These are phyloP conservation scores for Yoshiicerus persimilis DNA, from an alignment of 1,140 invertebrate species.

Conservation along the genomic window DNA sequence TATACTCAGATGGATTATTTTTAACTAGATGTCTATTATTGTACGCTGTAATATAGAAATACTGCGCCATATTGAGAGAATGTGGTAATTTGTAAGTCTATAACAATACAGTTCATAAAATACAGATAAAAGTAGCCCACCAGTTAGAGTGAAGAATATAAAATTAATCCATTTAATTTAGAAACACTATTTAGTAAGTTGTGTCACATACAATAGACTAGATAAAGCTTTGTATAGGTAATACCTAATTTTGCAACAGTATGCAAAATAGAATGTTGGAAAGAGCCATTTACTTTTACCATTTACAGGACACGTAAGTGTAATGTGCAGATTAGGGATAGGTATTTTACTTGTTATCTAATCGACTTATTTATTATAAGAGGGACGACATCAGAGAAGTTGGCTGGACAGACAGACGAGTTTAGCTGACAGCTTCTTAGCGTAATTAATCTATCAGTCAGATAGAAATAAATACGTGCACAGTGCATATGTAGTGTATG, in stretches of 20 bases:
- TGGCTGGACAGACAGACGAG: background rate
- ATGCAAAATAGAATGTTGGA: background rate
- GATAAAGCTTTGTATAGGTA: too few relatives aligned
- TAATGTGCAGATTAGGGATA: background rate
- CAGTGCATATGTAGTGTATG: background rate
- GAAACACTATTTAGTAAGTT: background rate
- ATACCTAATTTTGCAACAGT: too few relatives aligned
- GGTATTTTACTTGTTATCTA: background rate
- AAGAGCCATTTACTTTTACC: background rate
- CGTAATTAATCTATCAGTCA: background rate
- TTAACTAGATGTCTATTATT: background rate
- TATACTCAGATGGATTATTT: too few relatives aligned
- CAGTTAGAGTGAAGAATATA: background rate
- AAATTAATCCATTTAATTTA: background rate
- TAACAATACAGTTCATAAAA: background rate
- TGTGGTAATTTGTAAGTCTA: background rate
- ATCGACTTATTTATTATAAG: too few relatives aligned
- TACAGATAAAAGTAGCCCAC: too few relatives aligned
- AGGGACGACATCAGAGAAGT: background rate
- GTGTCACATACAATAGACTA: too few relatives aligned
- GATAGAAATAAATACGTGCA: background rate
- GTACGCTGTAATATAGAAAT: background rate
- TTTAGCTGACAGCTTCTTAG: background rate
- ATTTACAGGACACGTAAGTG: too few relatives aligned
- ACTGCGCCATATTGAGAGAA: background rate